Percentiles rank a stretch among this genome's conserved stretches.
These are phyloP conservation scores for Leptopilina myrica DNA, from an alignment of 2,888 invertebrate species.

Conservation along the genomic window DNA sequence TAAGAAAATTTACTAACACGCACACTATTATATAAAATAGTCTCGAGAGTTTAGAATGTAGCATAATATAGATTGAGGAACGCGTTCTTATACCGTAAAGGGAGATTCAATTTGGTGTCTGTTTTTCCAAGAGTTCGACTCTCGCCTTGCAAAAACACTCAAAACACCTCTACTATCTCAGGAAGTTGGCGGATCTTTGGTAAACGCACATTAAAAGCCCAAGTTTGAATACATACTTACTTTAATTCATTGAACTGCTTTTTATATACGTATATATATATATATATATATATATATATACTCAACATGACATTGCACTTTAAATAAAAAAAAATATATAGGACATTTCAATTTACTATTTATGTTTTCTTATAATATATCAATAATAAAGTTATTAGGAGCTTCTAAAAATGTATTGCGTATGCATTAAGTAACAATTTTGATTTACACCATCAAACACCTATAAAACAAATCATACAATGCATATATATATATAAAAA, in stretches of 20 bases:
- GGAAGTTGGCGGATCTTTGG: conserved; percentile 62
- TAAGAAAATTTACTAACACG: conserved; percentile 46
- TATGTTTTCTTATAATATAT: background rate
- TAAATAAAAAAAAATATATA: background rate
- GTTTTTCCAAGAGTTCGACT: conserved; percentile 77
- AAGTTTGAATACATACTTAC: conserved; percentile 18
- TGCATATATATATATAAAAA: too few species aligned
- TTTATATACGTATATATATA: background rate
- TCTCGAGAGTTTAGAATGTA: conserved; percentile 52
- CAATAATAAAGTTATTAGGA: background rate
- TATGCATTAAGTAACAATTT: too few species aligned
- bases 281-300: background rate
- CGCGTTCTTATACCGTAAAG: conserved; percentile 68
- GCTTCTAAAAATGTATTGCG: background rate
- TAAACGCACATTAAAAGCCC: conserved; percentile 44
- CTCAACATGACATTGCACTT: conserved; percentile 33
- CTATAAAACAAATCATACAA: too few species aligned
- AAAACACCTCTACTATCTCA: conserved; percentile 74
- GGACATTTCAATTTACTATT: background rate
- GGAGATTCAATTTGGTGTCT: conserved; percentile 76
- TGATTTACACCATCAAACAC: too few species aligned
- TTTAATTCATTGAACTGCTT: conserved; percentile 31
- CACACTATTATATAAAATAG: conserved; percentile 48
- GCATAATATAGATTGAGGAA: conserved; percentile 57
- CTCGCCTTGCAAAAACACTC: conserved; percentile 76